Base-by-base conservation (phyloP, 2,888 invertebrate genomes). In the Drosophila paranaensis region DNA sequence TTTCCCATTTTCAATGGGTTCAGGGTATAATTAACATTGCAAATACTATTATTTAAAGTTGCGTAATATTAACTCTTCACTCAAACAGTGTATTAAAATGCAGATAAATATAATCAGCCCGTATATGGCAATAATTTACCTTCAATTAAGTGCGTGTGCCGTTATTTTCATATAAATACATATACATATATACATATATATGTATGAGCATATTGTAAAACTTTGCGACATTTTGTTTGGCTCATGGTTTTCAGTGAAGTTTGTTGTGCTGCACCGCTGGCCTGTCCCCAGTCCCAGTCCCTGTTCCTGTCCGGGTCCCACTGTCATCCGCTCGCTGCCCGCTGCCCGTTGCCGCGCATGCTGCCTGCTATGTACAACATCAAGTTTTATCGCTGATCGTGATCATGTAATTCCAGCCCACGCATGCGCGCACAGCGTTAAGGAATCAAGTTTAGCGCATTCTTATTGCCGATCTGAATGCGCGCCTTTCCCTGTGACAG, bases 341-440 rank as follows among this genome's bases (percentile, higher is more conserved):
- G 20, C 43, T 16, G 46, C 46, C 56, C 25, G 30, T 37, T 37
- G 45, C 40, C 64, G 53, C 56, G 54, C 48, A 67, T 83, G 81
- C 79, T 77, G 68, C 77, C 60, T 70, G 73, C 81, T 87, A 87
- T 89, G 85, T 87, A 82, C 89, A 87, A 89, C 87, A 88, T 88
- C 89, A 88, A 88, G 88, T 90, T 90, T 91, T 91, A 92, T 92
- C 92, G 90, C 86, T 91, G 91, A 92, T 92, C 92, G 92, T 92
- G 92, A 92, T 92, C 92, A 90, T 92, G 92, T 92, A 92, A 92
- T 91, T 91, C 89, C 92, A 91, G 88, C 92, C 92, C 92, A 92
- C 92, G 92, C 92, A 92, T 87, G 86, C 82, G 89, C 87, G 77
- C 84, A 87, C 85, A 81, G 83, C 88, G 78, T 79, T 77, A 79